Evolutionary conservation across 1,140 invertebrate species (phyloP).

Genomic region (Caenorhabditis inopinata): DNA sequence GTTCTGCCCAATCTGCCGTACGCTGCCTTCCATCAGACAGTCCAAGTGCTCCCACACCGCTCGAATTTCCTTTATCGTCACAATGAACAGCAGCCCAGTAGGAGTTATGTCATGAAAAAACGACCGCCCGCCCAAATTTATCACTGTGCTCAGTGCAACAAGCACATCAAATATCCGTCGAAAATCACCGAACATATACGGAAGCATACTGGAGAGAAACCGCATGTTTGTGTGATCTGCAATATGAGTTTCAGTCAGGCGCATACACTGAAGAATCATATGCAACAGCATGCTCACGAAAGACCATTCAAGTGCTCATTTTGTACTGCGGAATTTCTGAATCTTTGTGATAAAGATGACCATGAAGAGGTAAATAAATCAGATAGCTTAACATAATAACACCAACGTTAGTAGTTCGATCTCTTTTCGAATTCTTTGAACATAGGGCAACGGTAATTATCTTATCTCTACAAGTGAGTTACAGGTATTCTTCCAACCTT

Average conservation of each 20-base stretch:
- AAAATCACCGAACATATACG: slow-evolving; percentile 66
- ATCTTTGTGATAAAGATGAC: not conserved
- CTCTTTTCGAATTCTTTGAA: too few relatives aligned
- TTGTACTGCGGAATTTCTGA: slow-evolving; percentile 78
- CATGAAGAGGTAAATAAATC: slow-evolving; percentile 32
- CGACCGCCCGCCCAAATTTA: slow-evolving; percentile 61
- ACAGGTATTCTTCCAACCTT: too few relatives aligned
- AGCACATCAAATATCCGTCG: slow-evolving; percentile 70
- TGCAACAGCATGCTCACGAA: slow-evolving; percentile 36
- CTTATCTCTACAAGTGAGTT: too few relatives aligned
- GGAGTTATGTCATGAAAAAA: slow-evolving; percentile 11
- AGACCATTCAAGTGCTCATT: slow-evolving; percentile 45
- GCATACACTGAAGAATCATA: slow-evolving; percentile 37
- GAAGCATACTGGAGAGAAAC: slow-evolving; percentile 90
- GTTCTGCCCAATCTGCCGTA: too few relatives aligned
- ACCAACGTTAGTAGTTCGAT: too few relatives aligned
- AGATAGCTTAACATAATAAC: too few relatives aligned
- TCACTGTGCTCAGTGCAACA: slow-evolving; percentile 46
- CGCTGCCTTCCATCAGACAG: too few relatives aligned
- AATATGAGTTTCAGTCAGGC: slow-evolving; percentile 82
- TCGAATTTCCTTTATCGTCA: not conserved
- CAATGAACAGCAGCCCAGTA: not conserved
- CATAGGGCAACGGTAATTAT: too few relatives aligned
- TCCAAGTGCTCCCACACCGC: too few relatives aligned
- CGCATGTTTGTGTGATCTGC: slow-evolving; percentile 94